A percentile compares a stretch with the other conserved stretches of the same genome.
Evolutionary conservation across 2,888 invertebrate species (phyloP).

Genomic region (Callyntrura guangdongensis): DNA sequence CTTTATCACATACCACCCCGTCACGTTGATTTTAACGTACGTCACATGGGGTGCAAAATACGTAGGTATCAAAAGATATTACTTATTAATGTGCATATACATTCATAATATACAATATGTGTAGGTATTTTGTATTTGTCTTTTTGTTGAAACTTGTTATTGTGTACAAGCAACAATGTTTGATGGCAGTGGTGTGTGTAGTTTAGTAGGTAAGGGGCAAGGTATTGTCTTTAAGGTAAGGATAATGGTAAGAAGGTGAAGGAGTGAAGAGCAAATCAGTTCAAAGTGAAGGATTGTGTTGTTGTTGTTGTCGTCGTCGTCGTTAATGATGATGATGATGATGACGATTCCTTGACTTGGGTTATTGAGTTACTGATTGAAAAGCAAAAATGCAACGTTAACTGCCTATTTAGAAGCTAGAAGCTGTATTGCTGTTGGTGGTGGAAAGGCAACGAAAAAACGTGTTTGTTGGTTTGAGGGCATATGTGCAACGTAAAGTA

Average conservation of each 20-base stretch:
- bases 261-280: conserved; percentile 73
- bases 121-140: neutral
- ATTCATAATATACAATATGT: neutral
- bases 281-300: conserved; percentile 77
- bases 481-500: neutral
- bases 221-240: conserved; percentile 49
- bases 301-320: conserved; percentile 30
- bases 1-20: conserved; percentile 38
- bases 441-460: conserved; percentile 20
- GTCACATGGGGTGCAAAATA: conserved; percentile 26
- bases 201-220: conserved; percentile 49
- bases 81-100: neutral
- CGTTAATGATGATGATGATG: conserved; percentile 7
- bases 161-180: conserved; percentile 36
- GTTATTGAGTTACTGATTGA: conserved; percentile 48
- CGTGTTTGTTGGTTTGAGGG: conserved; percentile 1
- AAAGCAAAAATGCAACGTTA: conserved; percentile 19
- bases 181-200: neutral
- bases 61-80: neutral
- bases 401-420: neutral
- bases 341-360: conserved; percentile 68
- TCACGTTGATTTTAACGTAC: conserved; percentile 19
- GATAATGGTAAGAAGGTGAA: conserved; percentile 39
- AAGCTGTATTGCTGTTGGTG: neutral
- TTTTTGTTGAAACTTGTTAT: conserved; percentile 31